Conservation (phyloP, 2,797 vertebrate genomes). For the Gambusia yucatana region DNA sequence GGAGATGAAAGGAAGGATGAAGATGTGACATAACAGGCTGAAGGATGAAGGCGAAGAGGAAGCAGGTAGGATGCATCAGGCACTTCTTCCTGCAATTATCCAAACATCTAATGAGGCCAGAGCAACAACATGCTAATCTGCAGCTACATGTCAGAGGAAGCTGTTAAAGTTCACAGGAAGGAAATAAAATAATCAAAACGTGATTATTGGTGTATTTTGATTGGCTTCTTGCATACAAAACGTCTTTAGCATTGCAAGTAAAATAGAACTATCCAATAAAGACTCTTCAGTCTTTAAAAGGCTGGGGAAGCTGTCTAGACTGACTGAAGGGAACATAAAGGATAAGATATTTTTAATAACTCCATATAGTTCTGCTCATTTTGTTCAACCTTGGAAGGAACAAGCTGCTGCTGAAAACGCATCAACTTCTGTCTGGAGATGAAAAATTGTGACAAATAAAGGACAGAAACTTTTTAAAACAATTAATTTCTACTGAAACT, state of each 20-base stretch:
- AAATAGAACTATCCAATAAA: constrained; percentile 3
- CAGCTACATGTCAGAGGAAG: neutral
- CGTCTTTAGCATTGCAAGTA: neutral
- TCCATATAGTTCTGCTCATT: neutral
- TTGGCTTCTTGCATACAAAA: constrained; percentile 3
- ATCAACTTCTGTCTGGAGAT: neutral
- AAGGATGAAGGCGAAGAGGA: neutral
- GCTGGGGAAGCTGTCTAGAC: constrained; percentile 1
- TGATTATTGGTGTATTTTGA: neutral
- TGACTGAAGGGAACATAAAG: neutral
- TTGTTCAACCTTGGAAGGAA: constrained; percentile 1
- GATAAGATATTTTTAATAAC: neutral
- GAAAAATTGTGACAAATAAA: neutral
- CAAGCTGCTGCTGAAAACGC: neutral
- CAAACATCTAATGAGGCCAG: neutral
- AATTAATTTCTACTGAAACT: neutral
- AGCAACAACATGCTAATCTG: neutral
- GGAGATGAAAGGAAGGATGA: constrained; percentile 10
- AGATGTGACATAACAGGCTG: constrained; percentile 8
- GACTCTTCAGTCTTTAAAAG: neutral
- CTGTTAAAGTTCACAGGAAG: neutral
- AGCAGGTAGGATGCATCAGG: neutral
- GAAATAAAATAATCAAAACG: neutral
- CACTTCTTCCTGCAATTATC: neutral
- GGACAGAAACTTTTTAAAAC: neutral